A percentile compares a stretch with the other conserved stretches of the same genome.
Evolutionary conservation across 1,140 invertebrate species (phyloP).

Genomic region (Mesaphorura yosii): DNA sequence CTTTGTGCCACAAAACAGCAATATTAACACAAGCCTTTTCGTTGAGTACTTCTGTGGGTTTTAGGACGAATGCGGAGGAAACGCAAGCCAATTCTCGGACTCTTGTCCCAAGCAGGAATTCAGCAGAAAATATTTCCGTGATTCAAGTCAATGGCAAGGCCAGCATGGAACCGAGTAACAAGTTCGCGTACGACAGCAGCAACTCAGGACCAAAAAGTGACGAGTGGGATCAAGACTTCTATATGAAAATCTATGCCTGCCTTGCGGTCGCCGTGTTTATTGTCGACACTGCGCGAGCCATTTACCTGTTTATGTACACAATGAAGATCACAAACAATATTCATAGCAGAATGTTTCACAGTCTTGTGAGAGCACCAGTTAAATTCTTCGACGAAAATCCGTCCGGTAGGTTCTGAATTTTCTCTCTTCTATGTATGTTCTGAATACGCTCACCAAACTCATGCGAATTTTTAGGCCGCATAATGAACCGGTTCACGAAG

Average conservation of each 20-base stretch:
- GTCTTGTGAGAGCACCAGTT: slow-evolving; percentile 68
- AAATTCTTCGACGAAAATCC: slow-evolving; percentile 81
- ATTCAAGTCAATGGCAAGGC: too few relatives aligned
- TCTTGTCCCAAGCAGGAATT: too few relatives aligned
- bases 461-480: slow-evolving; percentile 25
- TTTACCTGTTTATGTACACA: slow-evolving; percentile 63
- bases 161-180: too few relatives aligned
- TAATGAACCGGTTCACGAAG: slow-evolving; percentile 35
- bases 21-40: too few relatives aligned
- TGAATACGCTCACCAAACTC: background rate
- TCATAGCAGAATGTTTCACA: slow-evolving; percentile 63
- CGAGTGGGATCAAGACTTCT: slow-evolving; percentile 1
- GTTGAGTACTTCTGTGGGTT: too few relatives aligned
- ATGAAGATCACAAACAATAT: slow-evolving; percentile 65
- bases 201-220: too few relatives aligned
- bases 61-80: too few relatives aligned
- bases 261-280: slow-evolving; percentile 16
- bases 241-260: slow-evolving; percentile 17
- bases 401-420: slow-evolving; percentile 36
- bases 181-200: too few relatives aligned
- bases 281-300: slow-evolving; percentile 33
- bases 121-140: too few relatives aligned
- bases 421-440: background rate
- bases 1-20: too few relatives aligned
- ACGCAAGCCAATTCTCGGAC: too few relatives aligned